Conservation (phyloP, 2,113 vertebrate species). For the Aphelocoma coerulescens region DNA sequence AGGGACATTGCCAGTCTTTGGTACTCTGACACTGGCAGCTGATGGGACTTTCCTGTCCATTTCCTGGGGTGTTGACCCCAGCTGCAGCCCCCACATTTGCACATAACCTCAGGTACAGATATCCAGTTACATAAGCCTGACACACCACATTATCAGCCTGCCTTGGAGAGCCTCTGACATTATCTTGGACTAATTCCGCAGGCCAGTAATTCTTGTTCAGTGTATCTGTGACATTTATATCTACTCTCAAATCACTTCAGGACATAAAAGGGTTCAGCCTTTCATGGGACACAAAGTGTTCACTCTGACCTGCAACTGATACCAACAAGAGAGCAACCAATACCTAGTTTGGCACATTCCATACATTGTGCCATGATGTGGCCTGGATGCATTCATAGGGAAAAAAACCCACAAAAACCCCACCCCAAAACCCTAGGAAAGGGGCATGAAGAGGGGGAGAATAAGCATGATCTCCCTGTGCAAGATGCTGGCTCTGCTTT, state of each 20-base stretch:
- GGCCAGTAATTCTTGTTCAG: not conserved
- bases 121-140: not conserved
- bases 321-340: not conserved
- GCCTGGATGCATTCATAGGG: not conserved
- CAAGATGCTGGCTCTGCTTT: constrained; percentile 9
- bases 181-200: not conserved
- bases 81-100: not conserved
- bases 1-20: not conserved
- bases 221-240: not conserved
- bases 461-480: not conserved
- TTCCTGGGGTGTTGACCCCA: not conserved
- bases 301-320: not conserved
- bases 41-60: not conserved
- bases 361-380: too few species aligned
- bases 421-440: not conserved
- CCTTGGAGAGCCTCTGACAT: not conserved
- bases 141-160: not conserved
- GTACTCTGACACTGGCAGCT: not conserved
- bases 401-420: not conserved
- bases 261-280: not conserved
- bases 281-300: not conserved
- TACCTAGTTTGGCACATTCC: not conserved
- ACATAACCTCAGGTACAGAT: not conserved
- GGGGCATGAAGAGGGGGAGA: not conserved
- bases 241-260: not conserved